Conservation (phyloP, 2,113 vertebrate genomes). For the Hassar affinis region DNA sequence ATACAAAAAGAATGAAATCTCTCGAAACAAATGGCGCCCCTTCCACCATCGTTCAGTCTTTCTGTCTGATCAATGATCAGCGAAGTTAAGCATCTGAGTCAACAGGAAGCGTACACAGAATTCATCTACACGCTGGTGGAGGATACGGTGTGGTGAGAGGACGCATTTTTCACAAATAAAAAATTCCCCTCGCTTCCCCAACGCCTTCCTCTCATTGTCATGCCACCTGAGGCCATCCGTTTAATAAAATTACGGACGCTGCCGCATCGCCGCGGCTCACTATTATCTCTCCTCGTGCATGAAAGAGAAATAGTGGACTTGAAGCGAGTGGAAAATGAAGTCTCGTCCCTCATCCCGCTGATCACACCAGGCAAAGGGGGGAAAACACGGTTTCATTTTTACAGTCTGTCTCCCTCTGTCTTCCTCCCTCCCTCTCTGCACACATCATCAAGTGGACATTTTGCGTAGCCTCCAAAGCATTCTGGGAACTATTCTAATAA, state of each 20-base stretch:
- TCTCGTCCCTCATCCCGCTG: conserved; percentile 9
- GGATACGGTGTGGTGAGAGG: background rate
- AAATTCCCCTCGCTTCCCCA: background rate
- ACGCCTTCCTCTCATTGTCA: background rate
- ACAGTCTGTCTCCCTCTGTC: background rate
- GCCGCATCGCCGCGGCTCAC: background rate
- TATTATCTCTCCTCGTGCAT: conserved; percentile 18
- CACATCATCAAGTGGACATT: background rate
- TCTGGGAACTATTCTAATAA: background rate
- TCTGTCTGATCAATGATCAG: background rate
- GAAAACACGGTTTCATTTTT: background rate
- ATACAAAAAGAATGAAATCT: conserved; percentile 12
- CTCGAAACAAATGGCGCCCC: background rate
- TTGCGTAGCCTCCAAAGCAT: background rate
- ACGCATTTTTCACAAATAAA: background rate
- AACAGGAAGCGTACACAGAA: background rate
- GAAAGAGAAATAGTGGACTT: conserved; percentile 8
- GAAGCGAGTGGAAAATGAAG: conserved; percentile 11
- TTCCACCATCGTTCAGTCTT: conserved; percentile 6
- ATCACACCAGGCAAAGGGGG: background rate
- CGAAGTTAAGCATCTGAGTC: conserved; percentile 5
- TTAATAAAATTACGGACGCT: conserved; percentile 28
- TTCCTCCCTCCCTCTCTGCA: background rate
- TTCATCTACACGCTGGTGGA: background rate
- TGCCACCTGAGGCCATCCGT: conserved; percentile 9